Conservation (phyloP, 2,888 invertebrate genomes). For the Priapulus caudatus region DNA sequence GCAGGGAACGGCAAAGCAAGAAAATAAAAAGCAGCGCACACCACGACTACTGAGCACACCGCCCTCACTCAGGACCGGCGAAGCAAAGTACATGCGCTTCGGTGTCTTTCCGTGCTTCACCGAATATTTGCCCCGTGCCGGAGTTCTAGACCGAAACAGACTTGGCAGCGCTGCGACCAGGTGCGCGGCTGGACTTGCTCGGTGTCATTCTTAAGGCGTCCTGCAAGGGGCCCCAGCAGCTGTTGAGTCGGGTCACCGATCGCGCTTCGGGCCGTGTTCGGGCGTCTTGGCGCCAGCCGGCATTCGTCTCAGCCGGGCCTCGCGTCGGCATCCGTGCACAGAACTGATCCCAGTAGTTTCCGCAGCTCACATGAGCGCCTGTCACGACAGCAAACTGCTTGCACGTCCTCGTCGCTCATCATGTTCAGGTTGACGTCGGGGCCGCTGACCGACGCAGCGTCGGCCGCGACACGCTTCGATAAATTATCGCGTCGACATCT, state of each 20-base stretch:
- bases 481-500: slow-evolving; percentile 84
- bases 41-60: too few relatives aligned
- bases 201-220: neutral
- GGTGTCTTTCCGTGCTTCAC: neutral
- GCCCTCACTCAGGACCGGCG: neutral
- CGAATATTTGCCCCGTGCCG: neutral
- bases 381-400: neutral
- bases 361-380: neutral
- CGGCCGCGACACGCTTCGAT: slow-evolving; percentile 80
- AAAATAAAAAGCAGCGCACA: too few relatives aligned
- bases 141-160: too few relatives aligned
- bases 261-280: neutral
- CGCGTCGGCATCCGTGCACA: neutral
- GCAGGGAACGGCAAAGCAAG: too few relatives aligned
- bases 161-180: neutral
- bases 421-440: slow-evolving; percentile 47
- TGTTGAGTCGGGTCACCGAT: neutral
- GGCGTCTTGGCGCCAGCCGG: too few relatives aligned
- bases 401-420: neutral
- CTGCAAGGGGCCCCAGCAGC: neutral
- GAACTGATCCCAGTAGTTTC: neutral
- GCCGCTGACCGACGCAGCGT: slow-evolving; percentile 77
- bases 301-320: too few relatives aligned
- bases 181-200: neutral
- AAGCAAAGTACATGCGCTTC: neutral